Evolutionary conservation across 1,140 invertebrate species (phyloP), one percentile per base, ranked within the genome.

Genomic region (Hypothenemus hampei): DNA sequence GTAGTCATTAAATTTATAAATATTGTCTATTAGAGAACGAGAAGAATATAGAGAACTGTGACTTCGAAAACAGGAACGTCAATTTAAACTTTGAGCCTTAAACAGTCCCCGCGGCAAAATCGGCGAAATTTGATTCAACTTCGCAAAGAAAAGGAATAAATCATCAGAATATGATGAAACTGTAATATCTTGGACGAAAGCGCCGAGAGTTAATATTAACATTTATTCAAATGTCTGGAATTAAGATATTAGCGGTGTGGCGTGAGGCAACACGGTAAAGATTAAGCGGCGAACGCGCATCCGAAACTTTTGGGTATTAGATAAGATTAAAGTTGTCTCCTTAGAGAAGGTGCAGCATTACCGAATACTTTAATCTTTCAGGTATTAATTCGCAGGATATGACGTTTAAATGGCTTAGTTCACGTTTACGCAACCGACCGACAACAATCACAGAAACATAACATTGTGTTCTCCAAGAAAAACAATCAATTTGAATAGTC

Each of bases 151-250:
- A 48, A 56, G 26, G 53, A 45, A 56, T 56, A 56, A 60, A 60
- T 53, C 54, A 60, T 44, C 43, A 22, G 37, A 60, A 33, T 57
- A 60, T 60, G 58, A 60, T 49, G 58, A 60, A 60, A 60, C 37
- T 26, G 53, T 55, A 48, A 55, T 56, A 57, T 56, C 37, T 52
- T 23, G 52, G 53, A 55, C 45, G 43, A 13, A 36, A 37, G 46
- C 53, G 33, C 15, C 48, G 41, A 26, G 36, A 55, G 53, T 62
- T 62, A 54, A 60, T 64, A 64, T 64, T 62, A 64, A 61, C 62
- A 64, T 64, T 64, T 64, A 64, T 64, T 64, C 60, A 64, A 64
- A 65, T 65, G 58, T 58, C 56, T 43, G 63, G 58, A 62, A 60
- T 62, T 62, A 65, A 65, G 63, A 60, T 62, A 65, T 65, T 65